Conservation (phyloP, 1,140 invertebrate species). For the Drosophila nigrodunni region DNA sequence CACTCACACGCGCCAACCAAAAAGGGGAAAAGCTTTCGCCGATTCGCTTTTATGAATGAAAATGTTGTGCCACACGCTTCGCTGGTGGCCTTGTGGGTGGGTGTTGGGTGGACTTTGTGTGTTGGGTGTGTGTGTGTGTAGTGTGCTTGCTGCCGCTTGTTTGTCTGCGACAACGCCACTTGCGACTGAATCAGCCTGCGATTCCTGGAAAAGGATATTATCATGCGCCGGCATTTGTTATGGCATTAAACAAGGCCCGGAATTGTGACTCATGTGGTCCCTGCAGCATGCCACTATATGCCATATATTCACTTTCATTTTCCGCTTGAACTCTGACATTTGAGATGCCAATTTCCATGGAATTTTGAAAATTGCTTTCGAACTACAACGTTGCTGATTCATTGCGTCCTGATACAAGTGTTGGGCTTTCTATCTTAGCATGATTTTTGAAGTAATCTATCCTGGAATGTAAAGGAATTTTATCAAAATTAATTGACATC, state of each 20-base stretch:
- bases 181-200: conserved; percentile 61
- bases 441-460: no score
- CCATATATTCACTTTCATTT: conserved; percentile 60
- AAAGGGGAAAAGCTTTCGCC: conserved; percentile 55
- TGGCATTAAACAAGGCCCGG: conserved; percentile 57
- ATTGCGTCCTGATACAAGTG: conserved; percentile 13
- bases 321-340: conserved; percentile 71
- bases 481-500: no score
- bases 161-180: conserved; percentile 27
- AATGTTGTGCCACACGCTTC: conserved; percentile 22
- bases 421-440: neutral
- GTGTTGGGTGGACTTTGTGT: neutral
- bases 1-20: conserved; percentile 26
- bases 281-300: conserved; percentile 37
- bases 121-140: no score
- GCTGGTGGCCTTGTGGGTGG: conserved; percentile 6
- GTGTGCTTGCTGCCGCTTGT: conserved; percentile 27
- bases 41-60: conserved; percentile 72
- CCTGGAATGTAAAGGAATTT: no score
- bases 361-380: conserved; percentile 39
- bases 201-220: conserved; percentile 80
- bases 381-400: conserved; percentile 47
- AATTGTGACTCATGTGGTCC: conserved; percentile 59
- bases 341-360: conserved; percentile 52
- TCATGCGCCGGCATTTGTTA: conserved; percentile 79